Evolutionary conservation across 2,888 invertebrate genomes (phyloP).

Genomic region (Polylopha cassiicola): DNA sequence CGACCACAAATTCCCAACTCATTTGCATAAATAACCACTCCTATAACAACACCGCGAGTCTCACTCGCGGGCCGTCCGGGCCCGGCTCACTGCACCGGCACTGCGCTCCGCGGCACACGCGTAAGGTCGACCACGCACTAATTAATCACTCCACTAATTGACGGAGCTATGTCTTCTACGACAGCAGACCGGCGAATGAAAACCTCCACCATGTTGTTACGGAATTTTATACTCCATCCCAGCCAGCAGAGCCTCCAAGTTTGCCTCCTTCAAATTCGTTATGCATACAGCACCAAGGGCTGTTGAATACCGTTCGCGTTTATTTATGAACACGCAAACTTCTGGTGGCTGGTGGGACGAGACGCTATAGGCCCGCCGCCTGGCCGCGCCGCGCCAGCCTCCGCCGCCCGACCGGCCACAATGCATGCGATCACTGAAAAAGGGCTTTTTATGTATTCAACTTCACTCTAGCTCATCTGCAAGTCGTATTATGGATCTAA

Average conservation of each 20-base stretch:
- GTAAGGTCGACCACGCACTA: background rate
- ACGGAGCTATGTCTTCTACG: constrained; percentile 74
- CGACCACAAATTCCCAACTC: constrained; percentile 37
- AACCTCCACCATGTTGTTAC: constrained; percentile 77
- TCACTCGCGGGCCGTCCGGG: constrained; percentile 15
- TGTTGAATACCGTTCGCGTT: constrained; percentile 79
- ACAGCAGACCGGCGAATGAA: constrained; percentile 75
- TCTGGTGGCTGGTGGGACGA: constrained; percentile 75
- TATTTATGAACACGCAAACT: constrained; percentile 79
- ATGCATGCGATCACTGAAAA: constrained; percentile 78
- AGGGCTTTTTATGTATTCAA: constrained; percentile 83
- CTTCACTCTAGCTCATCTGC: constrained; percentile 87
- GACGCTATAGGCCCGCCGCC: constrained; percentile 68
- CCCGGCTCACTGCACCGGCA: constrained; percentile 5
- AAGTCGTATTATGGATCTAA: constrained; percentile 93
- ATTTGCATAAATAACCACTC: constrained; percentile 47
- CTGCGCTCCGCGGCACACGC: too few species aligned
- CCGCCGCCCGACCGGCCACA: constrained; percentile 49
- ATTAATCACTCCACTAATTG: constrained; percentile 50
- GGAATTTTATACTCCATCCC: constrained; percentile 78
- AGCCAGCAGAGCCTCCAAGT: constrained; percentile 77
- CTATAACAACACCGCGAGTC: constrained; percentile 28
- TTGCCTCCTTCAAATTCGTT: constrained; percentile 79
- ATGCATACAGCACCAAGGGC: constrained; percentile 80
- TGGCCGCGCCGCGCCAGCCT: constrained; percentile 30